Base-by-base conservation (phyloP, 2,797 vertebrate genomes). In the Pseudomugil tenellus region DNA sequence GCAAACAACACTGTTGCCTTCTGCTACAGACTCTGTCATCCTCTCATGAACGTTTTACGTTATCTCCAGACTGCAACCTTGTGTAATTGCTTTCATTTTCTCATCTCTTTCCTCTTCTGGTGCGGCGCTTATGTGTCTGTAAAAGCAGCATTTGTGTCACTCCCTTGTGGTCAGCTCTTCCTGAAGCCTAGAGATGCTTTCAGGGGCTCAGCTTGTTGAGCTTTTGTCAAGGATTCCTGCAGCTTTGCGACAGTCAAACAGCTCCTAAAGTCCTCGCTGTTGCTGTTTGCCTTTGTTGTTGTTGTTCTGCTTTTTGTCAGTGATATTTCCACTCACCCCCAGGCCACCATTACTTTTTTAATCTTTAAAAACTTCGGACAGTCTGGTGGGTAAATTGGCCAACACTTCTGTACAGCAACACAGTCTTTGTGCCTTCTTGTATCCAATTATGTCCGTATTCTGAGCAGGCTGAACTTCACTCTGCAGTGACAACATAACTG, bases 181-280 rank as follows among this genome's bases (percentile, higher is more conserved):
- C 25, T 51, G 21, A 26, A 51, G 23, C 48, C 48, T 26, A 16
- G 11, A 29, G 58, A 51, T 35, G 17, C n/a, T 37, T 70, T 70
- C 43, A 43, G 0, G 34, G 55, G 21, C 34, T 67, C 1, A 4
- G 54, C 49, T 61, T 21, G 39, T 23, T 26, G 41, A 60, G 58
- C 58, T 67, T 62, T 67, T 31, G 13, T 41, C 7, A 19, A 43
- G 6, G 63, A 48, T 46, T 56, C 25, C 35, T 68, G 41, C 51
- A 37, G 29, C 52, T 66, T 43, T 58, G 39, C 17, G 41, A 51
- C 52, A 31, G 34, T n/a, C 57, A 35, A 46, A 53, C 48, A 3
- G 23, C 58, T 46, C 10, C 37, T 54, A 49, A 68, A 69, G 34
- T 9, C 14, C 12, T 7, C 55, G 64, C 63, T 70, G 72, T 58